phyloP scores from a whole-genome alignment of 2,888 invertebrate species.

The Drosophila paracracens region DNA sequence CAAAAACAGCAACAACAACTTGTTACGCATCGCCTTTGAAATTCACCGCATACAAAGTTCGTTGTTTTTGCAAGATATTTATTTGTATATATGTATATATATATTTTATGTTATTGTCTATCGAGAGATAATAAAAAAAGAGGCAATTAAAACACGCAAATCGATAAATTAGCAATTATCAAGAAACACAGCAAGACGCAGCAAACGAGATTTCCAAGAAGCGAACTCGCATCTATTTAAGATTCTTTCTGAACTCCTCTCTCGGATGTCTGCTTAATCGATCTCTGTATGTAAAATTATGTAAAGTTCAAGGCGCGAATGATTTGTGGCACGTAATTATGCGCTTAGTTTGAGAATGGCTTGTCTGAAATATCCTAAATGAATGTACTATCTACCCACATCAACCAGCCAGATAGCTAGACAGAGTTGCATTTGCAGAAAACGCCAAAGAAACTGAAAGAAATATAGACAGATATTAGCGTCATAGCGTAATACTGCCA shows the following conservation, averaged over 20 bases:
- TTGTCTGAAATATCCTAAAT: constrained; percentile 38
- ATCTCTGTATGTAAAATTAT: constrained; percentile 38
- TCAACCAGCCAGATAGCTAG: background rate
- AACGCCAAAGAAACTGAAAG: background rate
- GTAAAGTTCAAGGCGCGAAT: constrained; percentile 43
- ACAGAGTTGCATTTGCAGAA: background rate
- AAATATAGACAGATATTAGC: background rate
- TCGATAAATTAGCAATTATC: constrained; percentile 76
- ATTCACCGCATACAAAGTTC: constrained; percentile 45
- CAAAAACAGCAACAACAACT: constrained; percentile 26
- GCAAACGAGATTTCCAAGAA: constrained; percentile 60
- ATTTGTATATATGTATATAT: background rate
- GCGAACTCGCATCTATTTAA: background rate
- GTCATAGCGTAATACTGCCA: background rate
- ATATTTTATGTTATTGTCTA: constrained; percentile 15
- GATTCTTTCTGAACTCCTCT: background rate
- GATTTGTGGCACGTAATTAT: constrained; percentile 53
- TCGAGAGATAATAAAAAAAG: constrained; percentile 46
- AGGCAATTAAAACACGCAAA: constrained; percentile 55
- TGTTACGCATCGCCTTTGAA: constrained; percentile 58
- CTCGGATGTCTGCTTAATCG: background rate
- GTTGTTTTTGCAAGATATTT: constrained; percentile 18
- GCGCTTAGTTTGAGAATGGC: constrained; percentile 41
- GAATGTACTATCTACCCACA: background rate
- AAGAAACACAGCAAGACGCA: constrained; percentile 29